These are phyloP conservation scores for Leptinotarsa lineolata DNA, from an alignment of 1,140 invertebrate species.

Conservation along the genomic window DNA sequence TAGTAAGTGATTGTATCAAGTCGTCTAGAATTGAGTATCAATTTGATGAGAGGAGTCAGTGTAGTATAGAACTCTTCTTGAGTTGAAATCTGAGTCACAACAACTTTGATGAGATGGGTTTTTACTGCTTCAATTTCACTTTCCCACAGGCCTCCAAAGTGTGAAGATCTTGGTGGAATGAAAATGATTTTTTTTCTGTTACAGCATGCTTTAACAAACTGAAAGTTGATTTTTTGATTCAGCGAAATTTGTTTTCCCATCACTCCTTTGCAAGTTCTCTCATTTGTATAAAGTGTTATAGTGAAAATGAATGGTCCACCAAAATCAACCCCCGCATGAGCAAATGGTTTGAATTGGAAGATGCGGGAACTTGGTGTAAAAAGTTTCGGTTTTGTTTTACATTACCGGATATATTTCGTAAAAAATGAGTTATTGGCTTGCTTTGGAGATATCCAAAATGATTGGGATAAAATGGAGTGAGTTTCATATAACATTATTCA, in stretches of 20 bases:
- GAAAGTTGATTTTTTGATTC: not conserved
- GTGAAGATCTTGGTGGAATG: too few species aligned
- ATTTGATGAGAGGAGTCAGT: slow-evolving; percentile 22
- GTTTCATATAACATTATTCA: slow-evolving; percentile 16
- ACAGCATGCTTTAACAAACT: slow-evolving; percentile 10
- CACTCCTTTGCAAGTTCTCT: slow-evolving; percentile 35
- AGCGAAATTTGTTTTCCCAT: slow-evolving; percentile 16
- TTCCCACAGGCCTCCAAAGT: slow-evolving; percentile 24
- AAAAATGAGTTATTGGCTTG: slow-evolving; percentile 1
- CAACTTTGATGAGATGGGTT: not conserved
- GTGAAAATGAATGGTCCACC: not conserved
- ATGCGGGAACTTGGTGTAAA: slow-evolving; percentile 30
- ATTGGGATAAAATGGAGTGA: slow-evolving; percentile 21
- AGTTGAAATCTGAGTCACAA: slow-evolving; percentile 9
- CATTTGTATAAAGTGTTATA: slow-evolving; percentile 31
- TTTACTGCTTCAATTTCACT: slow-evolving; percentile 13
- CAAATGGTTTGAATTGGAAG: slow-evolving; percentile 18
- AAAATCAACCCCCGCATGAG: slow-evolving; percentile 10
- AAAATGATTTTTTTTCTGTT: not conserved
- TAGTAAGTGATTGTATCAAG: too few species aligned
- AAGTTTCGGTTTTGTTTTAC: slow-evolving; percentile 18
- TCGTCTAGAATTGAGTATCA: slow-evolving; percentile 15
- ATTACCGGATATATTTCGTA: slow-evolving; percentile 19
- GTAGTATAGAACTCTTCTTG: not conserved
- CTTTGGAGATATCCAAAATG: slow-evolving; percentile 20